Evolutionary conservation across 2,797 vertebrate species (phyloP).

Genomic region (Sebastes glaucus): DNA sequence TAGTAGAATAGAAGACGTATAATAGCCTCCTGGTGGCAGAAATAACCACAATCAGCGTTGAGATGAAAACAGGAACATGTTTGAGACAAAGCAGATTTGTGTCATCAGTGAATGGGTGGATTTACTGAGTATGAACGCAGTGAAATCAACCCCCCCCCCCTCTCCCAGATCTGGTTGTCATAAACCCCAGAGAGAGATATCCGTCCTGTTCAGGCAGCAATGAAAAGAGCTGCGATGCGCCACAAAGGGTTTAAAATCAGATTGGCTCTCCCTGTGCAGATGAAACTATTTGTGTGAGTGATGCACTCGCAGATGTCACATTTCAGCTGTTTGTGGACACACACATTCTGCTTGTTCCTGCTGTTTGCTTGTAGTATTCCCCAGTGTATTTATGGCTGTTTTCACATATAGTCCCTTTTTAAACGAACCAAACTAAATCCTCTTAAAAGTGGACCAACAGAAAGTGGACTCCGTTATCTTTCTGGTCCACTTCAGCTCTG

Average conservation of each 20-base stretch:
- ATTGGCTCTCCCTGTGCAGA: neutral
- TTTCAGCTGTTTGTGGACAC: neutral
- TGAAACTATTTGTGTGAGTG: neutral
- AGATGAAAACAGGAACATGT: neutral
- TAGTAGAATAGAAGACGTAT: neutral
- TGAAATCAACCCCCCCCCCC: neutral
- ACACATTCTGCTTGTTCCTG: neutral
- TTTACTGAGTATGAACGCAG: neutral
- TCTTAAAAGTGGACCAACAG: no score
- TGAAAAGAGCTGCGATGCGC: neutral
- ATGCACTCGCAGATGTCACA: neutral
- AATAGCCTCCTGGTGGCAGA: neutral
- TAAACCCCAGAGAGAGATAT: neutral
- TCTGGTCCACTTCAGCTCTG: no score
- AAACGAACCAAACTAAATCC: no score
- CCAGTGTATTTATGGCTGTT: no score
- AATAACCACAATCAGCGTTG: neutral
- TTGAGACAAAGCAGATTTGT: neutral
- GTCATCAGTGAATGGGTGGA: neutral
- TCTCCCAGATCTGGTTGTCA: no score
- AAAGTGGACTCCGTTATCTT: no score
- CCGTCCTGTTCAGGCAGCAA: conserved; percentile 9
- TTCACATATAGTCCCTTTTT: no score
- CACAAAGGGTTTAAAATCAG: neutral
- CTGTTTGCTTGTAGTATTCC: no score